Base-by-base conservation (phyloP, 2,113 vertebrate genomes). In the Neotragus pygmaeus region DNA sequence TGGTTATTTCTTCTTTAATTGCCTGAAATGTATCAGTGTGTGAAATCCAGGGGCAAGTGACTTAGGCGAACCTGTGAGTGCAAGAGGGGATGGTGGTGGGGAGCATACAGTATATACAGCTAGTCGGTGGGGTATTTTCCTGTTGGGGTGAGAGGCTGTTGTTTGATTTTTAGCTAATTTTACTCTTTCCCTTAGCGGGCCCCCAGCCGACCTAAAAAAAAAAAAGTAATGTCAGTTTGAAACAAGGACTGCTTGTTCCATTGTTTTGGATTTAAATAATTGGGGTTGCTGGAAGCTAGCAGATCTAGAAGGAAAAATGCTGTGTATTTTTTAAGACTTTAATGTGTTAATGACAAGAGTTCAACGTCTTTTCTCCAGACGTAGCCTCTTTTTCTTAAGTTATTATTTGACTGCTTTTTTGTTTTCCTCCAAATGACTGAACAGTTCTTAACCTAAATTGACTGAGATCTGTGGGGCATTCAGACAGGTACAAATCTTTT, bases 291-390 rank as follows among this genome's bases (percentile, higher is more conserved):
- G 78, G 57, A 66, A 89, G n/a, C 83, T 89, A 85, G 87, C 96
- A 96, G 93, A 94, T 87, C 70, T 70, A 95, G 97, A 93, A 97
- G 53, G 97, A 87, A 1, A 12, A 95, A 57, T 90, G 78, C 80
- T 70, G 51, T 96, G 62, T 95, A 53, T 98, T 97, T 98, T 96
- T 94, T 97, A 95, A 98, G 96, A 98, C 97, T 95, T 98, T 94
- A 98, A 96, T 96, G 88, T 98, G 81, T 98, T 97, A 97, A 98
- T 94, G 93, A 95, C 92, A 96, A 91, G 98, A 97, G 96, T 98
- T 97, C 73, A 97, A 97, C 95, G 96, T 98, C 95, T 86, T 82
- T 95, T 98, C 98, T 91, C 97, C 95, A 98, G 0, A 95, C 97
- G 85, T 95, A 51, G 33, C 57, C 89, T 93, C 51, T 43, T 94